phyloP scores from a whole-genome alignment of 2,797 vertebrate species.

The Emydoidea blandingii region DNA sequence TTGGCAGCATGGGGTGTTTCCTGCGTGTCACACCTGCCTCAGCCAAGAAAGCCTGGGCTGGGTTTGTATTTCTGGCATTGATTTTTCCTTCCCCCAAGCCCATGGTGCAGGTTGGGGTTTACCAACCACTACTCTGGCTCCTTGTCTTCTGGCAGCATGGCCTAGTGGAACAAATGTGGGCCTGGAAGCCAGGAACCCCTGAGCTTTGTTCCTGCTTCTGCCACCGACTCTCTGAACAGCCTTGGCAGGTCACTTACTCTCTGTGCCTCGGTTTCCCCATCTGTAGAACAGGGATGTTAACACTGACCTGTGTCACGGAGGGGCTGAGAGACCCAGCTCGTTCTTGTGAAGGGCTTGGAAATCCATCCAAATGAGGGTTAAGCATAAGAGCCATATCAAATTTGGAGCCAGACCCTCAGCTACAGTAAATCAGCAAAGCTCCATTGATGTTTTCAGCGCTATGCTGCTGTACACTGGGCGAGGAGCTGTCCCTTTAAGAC shows the following conservation, averaged over 20 bases:
- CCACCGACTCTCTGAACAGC: not conserved
- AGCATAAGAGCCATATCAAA: not conserved
- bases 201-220: rapidly evolving
- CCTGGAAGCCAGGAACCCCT: not conserved
- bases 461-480: not conserved
- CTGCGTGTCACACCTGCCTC: rapidly evolving
- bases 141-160: not conserved
- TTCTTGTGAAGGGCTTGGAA: not conserved
- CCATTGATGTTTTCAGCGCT: not conserved
- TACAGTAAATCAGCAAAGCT: not conserved
- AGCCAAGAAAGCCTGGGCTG: not conserved
- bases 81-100: rapidly evolving
- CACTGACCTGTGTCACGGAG: not conserved
- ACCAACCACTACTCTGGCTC: no score
- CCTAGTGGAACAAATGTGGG: not conserved
- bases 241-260: not conserved
- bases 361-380: not conserved
- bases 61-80: not conserved
- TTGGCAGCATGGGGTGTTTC: not conserved
- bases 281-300: not conserved
- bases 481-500: not conserved
- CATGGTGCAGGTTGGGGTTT: rapidly evolving
- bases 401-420: not conserved
- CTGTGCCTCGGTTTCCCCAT: not conserved
- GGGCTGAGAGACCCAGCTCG: not conserved